Evolutionary conservation across 1,140 invertebrate genomes (phyloP), one percentile per base, ranked within the genome.

Genomic region (Acromyrmex echinatior): DNA sequence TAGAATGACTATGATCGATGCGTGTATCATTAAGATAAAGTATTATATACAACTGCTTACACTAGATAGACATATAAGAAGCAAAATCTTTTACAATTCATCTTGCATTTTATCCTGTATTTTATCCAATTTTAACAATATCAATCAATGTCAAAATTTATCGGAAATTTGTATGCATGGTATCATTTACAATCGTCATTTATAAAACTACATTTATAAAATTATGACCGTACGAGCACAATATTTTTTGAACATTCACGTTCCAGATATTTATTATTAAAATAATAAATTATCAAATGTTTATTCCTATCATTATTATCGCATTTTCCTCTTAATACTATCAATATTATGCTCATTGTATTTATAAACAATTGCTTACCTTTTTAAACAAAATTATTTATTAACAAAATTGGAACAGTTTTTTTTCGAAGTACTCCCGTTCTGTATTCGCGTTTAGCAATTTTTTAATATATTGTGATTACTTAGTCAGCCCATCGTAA

Each of bases 241-340:
- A 71, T 58, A 7, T 16, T 76, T 35, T 74, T 35, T 35, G 35
- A 76, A 76, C 2, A 56, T 58, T 31, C 25, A 31, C 18, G 21
- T 74, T 14, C 10, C 12, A 7, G n/a, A 21, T 56, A 35, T 39
- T 39, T 39, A 74, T 16, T 49, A 14, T 28, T 18, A 25, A 45
- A 63, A 78, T 2, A 63, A 78, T n/a, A 4, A 62, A 78, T 63
- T 62, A 60, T n/a, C 16, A 78, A 62, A 78, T 45, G 28, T 78
- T 63, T 63, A 78, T 78, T 60, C 39, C 18, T 31, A 16, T 63
- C 39, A 28, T 45, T 25, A 62, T 28, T 78, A 45, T 7, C 9
- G 18, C 25, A 62, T 45, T 63, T 45, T 78, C 16, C 16, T 28
- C 9, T 12, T 45, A 7, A 31, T 14, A 63, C 3, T 31, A 31